Percentiles rank a stretch among this genome's conserved stretches.
Conservation (phyloP, 2,888 invertebrate species). For the Unio pictorum region DNA sequence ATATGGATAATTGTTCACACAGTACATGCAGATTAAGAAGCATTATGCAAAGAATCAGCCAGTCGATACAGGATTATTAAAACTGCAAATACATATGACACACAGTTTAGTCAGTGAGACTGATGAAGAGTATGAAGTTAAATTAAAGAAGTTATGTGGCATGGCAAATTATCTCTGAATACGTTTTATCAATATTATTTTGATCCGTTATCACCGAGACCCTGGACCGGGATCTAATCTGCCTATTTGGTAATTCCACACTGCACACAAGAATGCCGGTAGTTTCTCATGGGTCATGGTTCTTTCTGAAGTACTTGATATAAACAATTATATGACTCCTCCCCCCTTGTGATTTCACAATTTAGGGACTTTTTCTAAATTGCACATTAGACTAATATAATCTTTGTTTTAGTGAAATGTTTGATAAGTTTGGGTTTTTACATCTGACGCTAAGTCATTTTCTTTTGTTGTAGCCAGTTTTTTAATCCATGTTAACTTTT, state of each 20-base stretch:
- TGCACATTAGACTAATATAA: too few species aligned
- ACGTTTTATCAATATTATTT: too few species aligned
- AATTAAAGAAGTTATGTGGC: conserved; percentile 16
- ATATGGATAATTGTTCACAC: conserved; percentile 6
- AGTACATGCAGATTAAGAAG: conserved; percentile 4
- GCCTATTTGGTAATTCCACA: too few species aligned
- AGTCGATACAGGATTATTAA: conserved; percentile 13
- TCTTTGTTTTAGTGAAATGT: too few species aligned
- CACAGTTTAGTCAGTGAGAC: conserved; percentile 11
- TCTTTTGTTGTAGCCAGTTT: too few species aligned
- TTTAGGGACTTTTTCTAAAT: too few species aligned
- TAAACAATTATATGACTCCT: too few species aligned
- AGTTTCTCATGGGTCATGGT: neutral
- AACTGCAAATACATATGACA: conserved; percentile 11
- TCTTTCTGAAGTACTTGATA: too few species aligned
- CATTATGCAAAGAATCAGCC: conserved; percentile 11
- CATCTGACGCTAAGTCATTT: too few species aligned
- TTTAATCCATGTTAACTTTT: too few species aligned
- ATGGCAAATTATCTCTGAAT: conserved; percentile 7
- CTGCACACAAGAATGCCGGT: conserved; percentile 1
- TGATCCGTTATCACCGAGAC: neutral
- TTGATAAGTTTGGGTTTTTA: too few species aligned
- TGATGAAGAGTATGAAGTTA: conserved; percentile 16
- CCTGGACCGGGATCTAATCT: neutral
- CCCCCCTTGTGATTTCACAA: too few species aligned